Evolutionary conservation across 1,140 invertebrate species (phyloP).

Genomic region (Paracyclopina nana): DNA sequence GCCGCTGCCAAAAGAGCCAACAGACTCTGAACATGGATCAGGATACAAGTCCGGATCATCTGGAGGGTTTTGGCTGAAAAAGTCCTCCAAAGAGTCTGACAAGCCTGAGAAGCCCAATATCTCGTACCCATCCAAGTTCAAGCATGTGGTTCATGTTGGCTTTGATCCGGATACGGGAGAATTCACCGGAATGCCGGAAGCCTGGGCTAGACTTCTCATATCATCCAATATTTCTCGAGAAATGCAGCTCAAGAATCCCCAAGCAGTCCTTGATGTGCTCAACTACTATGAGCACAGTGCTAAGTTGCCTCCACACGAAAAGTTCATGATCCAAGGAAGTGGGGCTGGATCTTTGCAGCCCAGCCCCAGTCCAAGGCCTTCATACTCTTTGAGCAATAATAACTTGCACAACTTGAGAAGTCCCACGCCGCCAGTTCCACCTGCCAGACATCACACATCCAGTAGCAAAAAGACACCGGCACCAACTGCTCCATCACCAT

Average conservation of each 20-base stretch:
- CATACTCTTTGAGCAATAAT: slow-evolving; percentile 16
- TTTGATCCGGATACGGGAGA: slow-evolving; percentile 94
- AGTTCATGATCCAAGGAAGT: slow-evolving; percentile 72
- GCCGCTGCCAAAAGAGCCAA: slow-evolving; percentile 85
- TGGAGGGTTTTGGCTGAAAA: too few relatives aligned
- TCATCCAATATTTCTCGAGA: slow-evolving; percentile 95
- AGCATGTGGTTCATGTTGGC: slow-evolving; percentile 92
- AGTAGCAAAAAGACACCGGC: too few relatives aligned
- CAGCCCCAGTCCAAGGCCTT: slow-evolving; percentile 23
- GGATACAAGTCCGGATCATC: slow-evolving; percentile 60
- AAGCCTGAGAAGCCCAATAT: slow-evolving; percentile 80
- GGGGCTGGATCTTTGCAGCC: too few relatives aligned
- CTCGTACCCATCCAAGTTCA: slow-evolving; percentile 95
- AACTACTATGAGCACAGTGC: slow-evolving; percentile 85
- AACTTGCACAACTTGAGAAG: not conserved
- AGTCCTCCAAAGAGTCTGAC: slow-evolving; percentile 34
- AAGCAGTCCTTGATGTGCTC: slow-evolving; percentile 91
- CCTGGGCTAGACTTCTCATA: slow-evolving; percentile 83
- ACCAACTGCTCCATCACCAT: too few relatives aligned
- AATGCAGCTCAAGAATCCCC: slow-evolving; percentile 97
- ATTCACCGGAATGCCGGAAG: slow-evolving; percentile 98
- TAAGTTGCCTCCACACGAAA: slow-evolving; percentile 67
- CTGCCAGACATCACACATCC: too few relatives aligned
- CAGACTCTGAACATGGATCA: too few relatives aligned
- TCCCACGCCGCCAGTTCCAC: too few relatives aligned